Conservation (phyloP, 1,140 invertebrate genomes). For the Calliphora vicina region DNA sequence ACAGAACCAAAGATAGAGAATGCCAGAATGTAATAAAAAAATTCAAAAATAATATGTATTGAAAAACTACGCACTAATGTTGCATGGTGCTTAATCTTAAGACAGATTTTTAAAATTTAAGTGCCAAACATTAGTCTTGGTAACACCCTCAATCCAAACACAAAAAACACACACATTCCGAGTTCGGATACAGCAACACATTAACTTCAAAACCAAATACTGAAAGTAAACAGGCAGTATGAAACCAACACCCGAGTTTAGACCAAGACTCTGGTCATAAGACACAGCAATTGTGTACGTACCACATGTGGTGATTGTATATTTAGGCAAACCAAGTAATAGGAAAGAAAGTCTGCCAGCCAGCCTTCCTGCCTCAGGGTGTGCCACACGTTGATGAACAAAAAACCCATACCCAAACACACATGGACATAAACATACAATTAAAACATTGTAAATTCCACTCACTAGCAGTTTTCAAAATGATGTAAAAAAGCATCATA, state of each 20-base stretch:
- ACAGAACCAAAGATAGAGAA: too few relatives aligned
- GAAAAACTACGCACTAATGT: not conserved
- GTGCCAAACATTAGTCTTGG: not conserved
- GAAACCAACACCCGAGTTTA: not conserved
- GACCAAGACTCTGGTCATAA: not conserved
- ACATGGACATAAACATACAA: not conserved
- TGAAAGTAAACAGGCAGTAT: not conserved
- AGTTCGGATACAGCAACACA: not conserved
- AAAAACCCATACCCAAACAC: not conserved
- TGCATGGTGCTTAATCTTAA: not conserved
- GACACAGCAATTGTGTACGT: not conserved
- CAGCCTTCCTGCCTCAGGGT: not conserved
- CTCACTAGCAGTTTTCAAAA: not conserved
- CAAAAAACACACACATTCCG: not conserved
- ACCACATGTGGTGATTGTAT: constrained; percentile 4
- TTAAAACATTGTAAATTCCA: not conserved
- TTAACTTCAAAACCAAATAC: not conserved
- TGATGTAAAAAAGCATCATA: too few relatives aligned
- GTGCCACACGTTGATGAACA: not conserved
- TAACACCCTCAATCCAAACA: not conserved
- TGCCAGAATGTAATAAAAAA: not conserved
- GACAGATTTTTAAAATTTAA: not conserved
- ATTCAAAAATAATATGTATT: not conserved
- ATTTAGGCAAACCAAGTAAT: not conserved
- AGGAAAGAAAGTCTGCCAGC: not conserved